Evolutionary conservation across 2,113 vertebrate genomes (phyloP).

Genomic region (Pteruthius melanotis): DNA sequence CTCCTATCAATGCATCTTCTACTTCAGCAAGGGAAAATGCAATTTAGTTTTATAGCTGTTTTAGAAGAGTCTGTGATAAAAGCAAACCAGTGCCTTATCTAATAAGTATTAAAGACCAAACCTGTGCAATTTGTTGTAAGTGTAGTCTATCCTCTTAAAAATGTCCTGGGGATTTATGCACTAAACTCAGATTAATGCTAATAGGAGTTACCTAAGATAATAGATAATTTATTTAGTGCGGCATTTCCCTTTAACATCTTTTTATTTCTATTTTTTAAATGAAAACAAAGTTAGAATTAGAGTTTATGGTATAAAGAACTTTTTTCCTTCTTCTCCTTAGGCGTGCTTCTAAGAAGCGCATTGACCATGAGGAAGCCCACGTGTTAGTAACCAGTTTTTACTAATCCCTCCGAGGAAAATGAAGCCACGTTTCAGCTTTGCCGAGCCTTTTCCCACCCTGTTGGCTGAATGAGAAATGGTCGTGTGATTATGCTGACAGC

Average conservation of each 20-base stretch:
- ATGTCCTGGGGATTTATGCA: not conserved
- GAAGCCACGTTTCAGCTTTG: conserved; percentile 40
- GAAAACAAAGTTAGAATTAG: not conserved
- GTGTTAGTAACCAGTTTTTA: not conserved
- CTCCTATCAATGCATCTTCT: not conserved
- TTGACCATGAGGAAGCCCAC: conserved; percentile 11
- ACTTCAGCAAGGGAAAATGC: not conserved
- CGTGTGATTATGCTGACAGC: conserved; percentile 87
- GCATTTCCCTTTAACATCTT: not conserved
- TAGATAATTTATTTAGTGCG: not conserved
- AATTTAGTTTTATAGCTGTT: conserved; percentile 22
- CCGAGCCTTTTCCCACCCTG: conserved; percentile 22
- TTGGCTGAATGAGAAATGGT: conserved; percentile 76
- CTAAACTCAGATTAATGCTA: conserved; percentile 10
- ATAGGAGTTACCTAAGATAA: conserved; percentile 19
- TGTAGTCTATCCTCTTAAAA: not conserved
- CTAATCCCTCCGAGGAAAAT: not conserved
- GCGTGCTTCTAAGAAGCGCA: conserved; percentile 1
- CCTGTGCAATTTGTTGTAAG: not conserved
- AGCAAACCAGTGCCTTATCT: not conserved
- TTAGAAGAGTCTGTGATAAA: not conserved
- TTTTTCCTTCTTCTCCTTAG: conserved; percentile 47
- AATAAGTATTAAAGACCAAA: not conserved
- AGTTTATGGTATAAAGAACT: not conserved
- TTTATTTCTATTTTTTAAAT: not conserved